These are phyloP conservation scores for Luffia ferchaultella DNA, from an alignment of 2,888 invertebrate species.

Conservation along the genomic window DNA sequence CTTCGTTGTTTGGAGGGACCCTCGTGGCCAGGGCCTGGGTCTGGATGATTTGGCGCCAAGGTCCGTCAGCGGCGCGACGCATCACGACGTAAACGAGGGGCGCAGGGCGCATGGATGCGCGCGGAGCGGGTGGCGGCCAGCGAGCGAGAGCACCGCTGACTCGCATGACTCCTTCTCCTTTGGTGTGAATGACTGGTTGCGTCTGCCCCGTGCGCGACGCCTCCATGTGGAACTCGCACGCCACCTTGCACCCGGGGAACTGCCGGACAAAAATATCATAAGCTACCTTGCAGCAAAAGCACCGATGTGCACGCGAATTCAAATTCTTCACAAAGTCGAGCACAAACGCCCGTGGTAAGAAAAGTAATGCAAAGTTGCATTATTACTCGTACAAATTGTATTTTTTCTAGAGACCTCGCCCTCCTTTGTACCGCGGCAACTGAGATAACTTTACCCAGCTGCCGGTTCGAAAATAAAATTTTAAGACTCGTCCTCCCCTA, in stretches of 20 bases:
- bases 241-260: constrained; percentile 77
- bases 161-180: constrained; percentile 73
- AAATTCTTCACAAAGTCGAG: no score
- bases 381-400: no score
- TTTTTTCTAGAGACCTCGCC: no score
- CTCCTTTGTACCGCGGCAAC: no score
- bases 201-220: constrained; percentile 69
- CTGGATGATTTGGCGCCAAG: constrained; percentile 73
- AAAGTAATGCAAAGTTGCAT: no score
- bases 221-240: constrained; percentile 74
- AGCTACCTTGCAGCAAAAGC: no score
- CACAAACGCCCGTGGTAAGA: no score
- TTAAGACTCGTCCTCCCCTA: no score
- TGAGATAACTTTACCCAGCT: no score
- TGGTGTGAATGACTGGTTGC: constrained; percentile 75
- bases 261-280: no score
- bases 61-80: constrained; percentile 69
- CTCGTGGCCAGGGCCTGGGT: constrained; percentile 70
- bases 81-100: constrained; percentile 76
- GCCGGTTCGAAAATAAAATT: no score
- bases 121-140: constrained; percentile 70
- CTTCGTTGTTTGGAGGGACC: constrained; percentile 71
- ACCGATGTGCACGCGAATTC: no score
- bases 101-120: constrained; percentile 61
- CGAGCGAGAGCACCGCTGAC: constrained; percentile 70